Base-by-base conservation (phyloP, 2,113 vertebrate genomes). In the Pachycephala philippinensis region DNA sequence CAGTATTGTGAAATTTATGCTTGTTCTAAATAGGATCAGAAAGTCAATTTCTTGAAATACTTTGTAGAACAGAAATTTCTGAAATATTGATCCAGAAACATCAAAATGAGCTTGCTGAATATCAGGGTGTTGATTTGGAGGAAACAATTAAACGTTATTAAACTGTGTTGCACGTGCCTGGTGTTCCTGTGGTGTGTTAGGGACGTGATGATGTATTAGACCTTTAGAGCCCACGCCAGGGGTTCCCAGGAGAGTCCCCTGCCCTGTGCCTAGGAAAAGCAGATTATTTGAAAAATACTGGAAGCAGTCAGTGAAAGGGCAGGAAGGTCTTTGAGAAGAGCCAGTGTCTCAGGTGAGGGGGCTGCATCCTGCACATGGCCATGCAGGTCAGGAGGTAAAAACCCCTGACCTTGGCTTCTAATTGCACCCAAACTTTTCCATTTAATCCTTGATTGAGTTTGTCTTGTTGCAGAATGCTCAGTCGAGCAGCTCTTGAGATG, bases 151-250 rank as follows among this genome's bases (percentile, higher is more conserved):
- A 50, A 26, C 0, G 0, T 60, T 59, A 33, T 60, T 88, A 81
- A 86, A 35, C 16, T 44, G 39, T 3, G 0, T 24, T 49, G 23
- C n/a, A 6, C 15, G 0, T 56, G 13, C 11, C 16, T 87, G 80
- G 15, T 37, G 30, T 56, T 79, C 56, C 40, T 0, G 0, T 35
- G 33, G 21, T 1, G 3, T 0, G 0, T 47, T 66, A 10, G 6
- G n/a, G 72, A 74, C 0, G 2, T 60, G 65, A 8, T 26, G 77
- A 28, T 79, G 35, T 23, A 5, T 71, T 59, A 70, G 77, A 53
- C 31, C 49, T 77, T 69, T n/a, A 0, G 11, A 70, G 39, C 21
- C 57, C 49, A 33, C 0, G 1, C 37, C 69, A 42, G 53, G 47
- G 35, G 23, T n/a, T 87, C 60, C 17, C 31, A 21, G 65, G 64